A percentile compares a stretch with the other conserved stretches of the same genome.
Evolutionary conservation across 2,888 invertebrate genomes (phyloP).

Genomic region (Bibio marci): DNA sequence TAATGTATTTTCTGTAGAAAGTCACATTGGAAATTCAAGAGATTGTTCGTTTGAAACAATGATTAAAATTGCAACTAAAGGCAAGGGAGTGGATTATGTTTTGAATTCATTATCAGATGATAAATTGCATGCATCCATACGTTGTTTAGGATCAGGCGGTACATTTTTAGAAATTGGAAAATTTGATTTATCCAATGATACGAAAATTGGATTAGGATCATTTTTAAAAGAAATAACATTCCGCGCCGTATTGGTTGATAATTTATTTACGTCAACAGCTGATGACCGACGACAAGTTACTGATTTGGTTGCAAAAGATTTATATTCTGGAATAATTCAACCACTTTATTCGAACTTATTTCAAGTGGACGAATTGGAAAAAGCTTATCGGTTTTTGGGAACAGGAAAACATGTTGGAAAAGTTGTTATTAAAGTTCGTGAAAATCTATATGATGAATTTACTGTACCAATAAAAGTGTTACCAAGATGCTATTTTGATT

Average conservation of each 20-base stretch:
- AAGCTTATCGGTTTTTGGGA: constrained; percentile 48
- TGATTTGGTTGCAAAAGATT: constrained; percentile 26
- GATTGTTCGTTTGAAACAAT: constrained; percentile 75
- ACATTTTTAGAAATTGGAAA: too few species aligned
- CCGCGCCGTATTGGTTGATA: too few species aligned
- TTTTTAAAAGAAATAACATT: constrained; percentile 59
- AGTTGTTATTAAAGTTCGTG: constrained; percentile 29
- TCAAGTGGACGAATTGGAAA: too few species aligned
- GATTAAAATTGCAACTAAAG: constrained; percentile 61
- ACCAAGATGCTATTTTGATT: constrained; percentile 29
- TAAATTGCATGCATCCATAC: constrained; percentile 55
- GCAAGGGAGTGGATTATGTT: constrained; percentile 78
- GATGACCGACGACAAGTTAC: too few species aligned
- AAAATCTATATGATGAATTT: constrained; percentile 15
- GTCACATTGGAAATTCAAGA: constrained; percentile 79
- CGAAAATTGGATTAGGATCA: constrained; percentile 54
- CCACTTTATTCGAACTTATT: too few species aligned
- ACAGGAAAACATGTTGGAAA: constrained; percentile 71
- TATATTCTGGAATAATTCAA: too few species aligned
- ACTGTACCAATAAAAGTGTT: constrained; percentile 19
- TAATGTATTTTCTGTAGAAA: too few species aligned
- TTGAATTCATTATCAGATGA: constrained; percentile 86
- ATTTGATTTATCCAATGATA: constrained; percentile 48
- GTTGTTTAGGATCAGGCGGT: constrained; percentile 47
- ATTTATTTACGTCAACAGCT: too few species aligned